Evolutionary conservation across 2,797 vertebrate genomes (phyloP).

Genomic region (Chrosomus eos): DNA sequence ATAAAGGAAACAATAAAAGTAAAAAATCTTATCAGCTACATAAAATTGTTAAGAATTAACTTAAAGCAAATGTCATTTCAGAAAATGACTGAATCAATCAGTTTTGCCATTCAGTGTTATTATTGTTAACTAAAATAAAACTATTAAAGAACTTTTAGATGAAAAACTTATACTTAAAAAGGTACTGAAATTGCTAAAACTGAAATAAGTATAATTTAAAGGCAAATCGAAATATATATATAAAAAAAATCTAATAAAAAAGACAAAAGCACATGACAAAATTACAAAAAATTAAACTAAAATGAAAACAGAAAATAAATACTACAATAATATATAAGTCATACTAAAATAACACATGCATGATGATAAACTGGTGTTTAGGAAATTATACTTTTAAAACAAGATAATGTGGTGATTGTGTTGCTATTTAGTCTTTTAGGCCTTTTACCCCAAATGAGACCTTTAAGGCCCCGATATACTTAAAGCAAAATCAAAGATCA

Average conservation of each 20-base stretch:
- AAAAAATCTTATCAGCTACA: neutral
- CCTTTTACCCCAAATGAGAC: no score
- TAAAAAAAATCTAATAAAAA: neutral
- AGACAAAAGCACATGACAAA: neutral
- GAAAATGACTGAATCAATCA: neutral
- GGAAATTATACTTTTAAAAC: neutral
- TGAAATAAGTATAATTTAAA: neutral
- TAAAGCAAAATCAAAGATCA: no score
- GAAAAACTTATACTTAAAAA: neutral
- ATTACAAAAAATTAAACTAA: neutral
- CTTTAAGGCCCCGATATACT: neutral
- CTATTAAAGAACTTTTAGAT: neutral
- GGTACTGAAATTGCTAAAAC: neutral
- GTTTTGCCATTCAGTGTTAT: neutral
- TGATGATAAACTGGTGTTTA: neutral
- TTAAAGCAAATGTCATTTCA: neutral
- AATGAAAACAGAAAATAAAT: neutral
- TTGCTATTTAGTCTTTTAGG: neutral
- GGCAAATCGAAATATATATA: neutral
- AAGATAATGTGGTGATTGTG: neutral
- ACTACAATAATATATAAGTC: neutral
- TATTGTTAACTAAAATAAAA: neutral
- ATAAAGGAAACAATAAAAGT: neutral
- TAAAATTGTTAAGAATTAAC: neutral
- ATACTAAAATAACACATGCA: neutral